Percentiles rank a stretch among this genome's conserved stretches.
Conservation (phyloP, 2,113 vertebrate species). For the Poeciliopsis occidentalis region DNA sequence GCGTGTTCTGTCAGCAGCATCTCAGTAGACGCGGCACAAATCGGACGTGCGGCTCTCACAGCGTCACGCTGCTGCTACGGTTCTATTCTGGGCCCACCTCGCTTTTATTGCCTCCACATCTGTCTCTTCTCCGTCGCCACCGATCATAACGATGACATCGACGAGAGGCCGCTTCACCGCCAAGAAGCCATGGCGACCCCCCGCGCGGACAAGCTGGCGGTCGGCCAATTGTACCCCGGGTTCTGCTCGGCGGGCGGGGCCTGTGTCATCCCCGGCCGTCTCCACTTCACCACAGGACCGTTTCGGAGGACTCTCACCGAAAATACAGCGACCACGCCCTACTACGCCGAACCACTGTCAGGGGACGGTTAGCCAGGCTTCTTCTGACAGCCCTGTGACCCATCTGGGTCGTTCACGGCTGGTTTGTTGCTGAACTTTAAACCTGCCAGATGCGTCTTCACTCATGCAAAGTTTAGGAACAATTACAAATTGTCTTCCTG, state of each 20-base stretch:
- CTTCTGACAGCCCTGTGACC: conserved; percentile 20
- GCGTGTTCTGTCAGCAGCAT: conserved; percentile 8
- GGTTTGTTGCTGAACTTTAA: background rate
- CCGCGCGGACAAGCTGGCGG: conserved; percentile 61
- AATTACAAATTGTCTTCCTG: background rate
- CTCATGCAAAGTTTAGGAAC: background rate
- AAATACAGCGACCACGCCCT: conserved; percentile 60
- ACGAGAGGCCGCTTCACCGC: conserved; percentile 67
- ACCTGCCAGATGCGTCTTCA: background rate
- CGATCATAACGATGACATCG: conserved; percentile 58
- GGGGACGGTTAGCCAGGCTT: conserved; percentile 38
- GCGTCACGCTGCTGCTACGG: background rate
- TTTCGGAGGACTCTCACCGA: conserved; percentile 55
- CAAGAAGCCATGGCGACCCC: conserved; percentile 64
- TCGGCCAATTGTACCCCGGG: conserved; percentile 49
- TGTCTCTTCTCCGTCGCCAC: conserved; percentile 42
- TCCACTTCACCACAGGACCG: conserved; percentile 51
- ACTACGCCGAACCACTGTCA: conserved; percentile 60
- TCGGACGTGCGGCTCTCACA: conserved; percentile 2
- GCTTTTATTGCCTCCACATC: conserved; percentile 11
- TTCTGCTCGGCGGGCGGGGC: conserved; percentile 51
- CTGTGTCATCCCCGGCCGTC: conserved; percentile 42
- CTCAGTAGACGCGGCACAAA: conserved; percentile 26
- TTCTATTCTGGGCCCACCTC: conserved; percentile 52
- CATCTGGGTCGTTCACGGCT: background rate